A percentile compares a stretch with the other conserved stretches of the same genome.
phyloP scores from a whole-genome alignment of 2,888 invertebrate genomes.

The Machimus rusticus region DNA sequence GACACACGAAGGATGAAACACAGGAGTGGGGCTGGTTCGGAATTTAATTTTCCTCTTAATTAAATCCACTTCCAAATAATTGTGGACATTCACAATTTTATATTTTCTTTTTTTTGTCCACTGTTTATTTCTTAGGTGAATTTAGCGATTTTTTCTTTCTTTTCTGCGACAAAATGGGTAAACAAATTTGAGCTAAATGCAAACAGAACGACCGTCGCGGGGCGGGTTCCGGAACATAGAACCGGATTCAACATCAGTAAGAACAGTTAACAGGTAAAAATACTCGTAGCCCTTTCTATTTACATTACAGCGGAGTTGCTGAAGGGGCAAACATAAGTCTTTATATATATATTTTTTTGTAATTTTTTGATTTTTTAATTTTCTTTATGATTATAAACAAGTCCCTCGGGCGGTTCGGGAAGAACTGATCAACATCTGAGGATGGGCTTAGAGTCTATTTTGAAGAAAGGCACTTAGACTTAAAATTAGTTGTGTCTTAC shows the following conservation, averaged over 20 bases:
- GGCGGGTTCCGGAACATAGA: not conserved
- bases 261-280: constrained; percentile 26
- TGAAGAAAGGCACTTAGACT: constrained; percentile 47
- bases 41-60: not conserved
- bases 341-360: not conserved
- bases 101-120: not conserved
- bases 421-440: constrained; percentile 38
- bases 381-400: constrained; percentile 24
- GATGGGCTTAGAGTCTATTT: constrained; percentile 42
- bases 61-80: not conserved
- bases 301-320: not conserved
- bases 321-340: not conserved
- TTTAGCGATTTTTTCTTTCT: not conserved
- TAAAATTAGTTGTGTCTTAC: constrained; percentile 39
- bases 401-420: not conserved
- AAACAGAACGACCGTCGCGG: not conserved
- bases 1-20: not conserved
- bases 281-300: not conserved
- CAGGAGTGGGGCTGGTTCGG: not conserved
- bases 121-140: not conserved
- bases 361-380: not conserved
- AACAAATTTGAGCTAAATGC: not conserved
- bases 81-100: not conserved
- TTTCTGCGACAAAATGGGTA: not conserved
- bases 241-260: not conserved